Base-by-base conservation (phyloP, 2,888 invertebrate genomes). In the Tillus elongatus region DNA sequence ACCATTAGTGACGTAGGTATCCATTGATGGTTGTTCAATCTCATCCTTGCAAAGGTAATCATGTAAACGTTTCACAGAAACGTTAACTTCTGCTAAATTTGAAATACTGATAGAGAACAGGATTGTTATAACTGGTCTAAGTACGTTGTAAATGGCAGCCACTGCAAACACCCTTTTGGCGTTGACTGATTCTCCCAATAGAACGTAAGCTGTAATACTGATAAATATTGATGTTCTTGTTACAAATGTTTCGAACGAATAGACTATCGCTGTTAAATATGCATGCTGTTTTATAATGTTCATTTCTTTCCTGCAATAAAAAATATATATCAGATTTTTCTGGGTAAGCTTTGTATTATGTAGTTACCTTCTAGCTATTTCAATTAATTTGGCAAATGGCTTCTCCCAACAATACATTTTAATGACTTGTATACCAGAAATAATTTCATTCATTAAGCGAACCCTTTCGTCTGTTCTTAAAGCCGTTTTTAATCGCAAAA, bases 391-490 rank as follows among this genome's bases (percentile, higher is more conserved):
- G 41, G 84, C 82, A 57, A 95, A 93, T 0, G 91, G 87, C 50
- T 80, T 82, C 61, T 95, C 95, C 86, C 95, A 95, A 2, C 91
- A 87, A 60, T 93, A 95, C 91, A 95, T 93, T 72, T 95, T 95
- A 46, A 95, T 88, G 2, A 93, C 89, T 71, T 86, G 68, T 27
- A 86, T 84, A 1, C 82, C 83, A n/a, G 71, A 70, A 34, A 86
- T 75, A 30, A 82, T 74, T 62, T 82, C 81, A 52, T 75, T 77
- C 79, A 82, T 81, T 4, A 79, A 57, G 13, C 76, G 66, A 6
- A 82, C 74, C 39, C 82, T 61, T 52, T 76, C 74, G 58, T 82
- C 82, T 1, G 80, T 79, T 49, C 74, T 60, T 13, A 68, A 57
- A 1, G 80, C 79, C 2, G 77, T 78, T 47, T 72, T 58, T 36